A percentile compares a stretch with the other conserved stretches of the same genome.
Evolutionary conservation across 2,888 invertebrate genomes (phyloP).

Genomic region (Philereme vetulata): DNA sequence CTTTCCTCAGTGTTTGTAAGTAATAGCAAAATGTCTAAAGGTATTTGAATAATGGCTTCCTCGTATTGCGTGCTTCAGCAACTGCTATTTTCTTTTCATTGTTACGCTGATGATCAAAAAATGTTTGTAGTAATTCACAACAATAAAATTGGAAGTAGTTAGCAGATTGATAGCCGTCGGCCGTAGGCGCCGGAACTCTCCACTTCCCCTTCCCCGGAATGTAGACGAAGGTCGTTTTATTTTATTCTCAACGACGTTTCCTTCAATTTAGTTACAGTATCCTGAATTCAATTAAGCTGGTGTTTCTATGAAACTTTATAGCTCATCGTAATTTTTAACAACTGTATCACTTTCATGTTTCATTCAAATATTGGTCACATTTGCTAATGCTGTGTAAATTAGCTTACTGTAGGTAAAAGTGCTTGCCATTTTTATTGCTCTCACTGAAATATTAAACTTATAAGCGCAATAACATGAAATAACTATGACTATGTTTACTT

Average conservation of each 20-base stretch:
- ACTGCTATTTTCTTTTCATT: conserved; percentile 32
- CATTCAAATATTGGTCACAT: too few species aligned
- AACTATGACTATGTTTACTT: too few species aligned
- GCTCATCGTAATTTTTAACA: background rate
- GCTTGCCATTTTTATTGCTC: too few species aligned
- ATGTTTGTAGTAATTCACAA: conserved; percentile 27
- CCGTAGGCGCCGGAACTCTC: background rate
- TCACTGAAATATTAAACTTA: too few species aligned
- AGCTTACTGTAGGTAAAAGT: too few species aligned
- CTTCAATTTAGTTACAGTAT: conserved; percentile 6
- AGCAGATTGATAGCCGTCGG: conserved; percentile 16
- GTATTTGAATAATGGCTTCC: conserved; percentile 63
- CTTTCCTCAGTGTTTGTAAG: conserved; percentile 56
- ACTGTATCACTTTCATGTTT: background rate
- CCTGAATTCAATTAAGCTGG: conserved; percentile 1
- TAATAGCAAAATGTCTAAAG: conserved; percentile 62
- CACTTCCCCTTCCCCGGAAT: conserved; percentile 11
- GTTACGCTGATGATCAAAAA: conserved; percentile 25
- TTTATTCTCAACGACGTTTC: conserved; percentile 4
- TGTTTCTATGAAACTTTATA: conserved; percentile 2
- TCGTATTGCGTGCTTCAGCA: conserved; percentile 50
- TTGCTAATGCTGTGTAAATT: too few species aligned
- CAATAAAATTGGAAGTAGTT: conserved; percentile 26
- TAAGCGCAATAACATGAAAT: too few species aligned
- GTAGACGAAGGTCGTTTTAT: conserved; percentile 8